Evolutionary conservation across 2,113 vertebrate species (phyloP).

Genomic region (Telmatochromis brichardi): DNA sequence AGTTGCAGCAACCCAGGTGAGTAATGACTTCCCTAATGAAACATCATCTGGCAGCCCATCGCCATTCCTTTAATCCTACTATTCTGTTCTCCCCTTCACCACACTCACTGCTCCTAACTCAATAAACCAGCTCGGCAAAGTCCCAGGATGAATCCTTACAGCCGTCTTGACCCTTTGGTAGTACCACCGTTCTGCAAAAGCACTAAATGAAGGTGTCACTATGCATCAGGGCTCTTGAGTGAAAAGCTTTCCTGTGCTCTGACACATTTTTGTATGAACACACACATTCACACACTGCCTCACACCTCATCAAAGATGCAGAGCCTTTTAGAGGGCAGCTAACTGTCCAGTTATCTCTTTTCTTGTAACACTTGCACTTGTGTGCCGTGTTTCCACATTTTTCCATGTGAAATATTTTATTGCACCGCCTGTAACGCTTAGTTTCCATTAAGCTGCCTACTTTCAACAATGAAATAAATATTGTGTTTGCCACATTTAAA

Average conservation of each 20-base stretch:
- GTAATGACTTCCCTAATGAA: slow-evolving; percentile 55
- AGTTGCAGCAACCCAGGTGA: slow-evolving; percentile 27
- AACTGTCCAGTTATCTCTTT: not conserved
- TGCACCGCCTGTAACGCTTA: not conserved
- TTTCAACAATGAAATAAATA: not conserved
- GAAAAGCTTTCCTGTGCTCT: not conserved
- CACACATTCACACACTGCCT: not conserved
- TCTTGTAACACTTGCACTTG: not conserved
- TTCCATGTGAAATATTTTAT: not conserved
- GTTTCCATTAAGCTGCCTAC: not conserved
- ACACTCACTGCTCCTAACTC: slow-evolving; percentile 8
- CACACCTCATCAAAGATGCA: not conserved
- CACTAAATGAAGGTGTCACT: slow-evolving; percentile 35
- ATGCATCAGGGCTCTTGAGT: not conserved
- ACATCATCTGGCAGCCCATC: slow-evolving; percentile 19
- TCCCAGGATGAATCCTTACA: not conserved
- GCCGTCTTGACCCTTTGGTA: not conserved
- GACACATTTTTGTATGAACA: not conserved
- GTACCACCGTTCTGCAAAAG: slow-evolving; percentile 5
- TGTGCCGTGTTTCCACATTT: not conserved
- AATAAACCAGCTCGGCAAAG: not conserved
- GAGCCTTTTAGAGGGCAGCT: slow-evolving; percentile 14
- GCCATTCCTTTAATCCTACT: not conserved
- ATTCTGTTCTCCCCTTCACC: not conserved
- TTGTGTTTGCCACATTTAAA: slow-evolving; percentile 28